These are phyloP conservation scores for Lutjanus erythropterus DNA, from an alignment of 2,113 vertebrate species.

Conservation along the genomic window DNA sequence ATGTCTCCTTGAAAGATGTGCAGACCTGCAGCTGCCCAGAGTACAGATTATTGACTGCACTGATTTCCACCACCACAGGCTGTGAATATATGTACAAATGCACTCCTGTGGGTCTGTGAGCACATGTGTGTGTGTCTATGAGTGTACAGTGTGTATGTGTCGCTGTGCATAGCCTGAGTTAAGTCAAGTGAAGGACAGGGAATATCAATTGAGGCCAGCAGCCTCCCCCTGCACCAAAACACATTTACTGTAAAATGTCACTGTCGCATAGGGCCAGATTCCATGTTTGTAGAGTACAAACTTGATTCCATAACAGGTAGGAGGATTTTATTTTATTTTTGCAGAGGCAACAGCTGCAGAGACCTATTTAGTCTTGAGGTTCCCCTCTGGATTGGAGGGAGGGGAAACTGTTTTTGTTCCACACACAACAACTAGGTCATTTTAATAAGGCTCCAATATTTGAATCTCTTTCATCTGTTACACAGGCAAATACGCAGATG, in stretches of 20 bases:
- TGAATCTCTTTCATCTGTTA: constrained; percentile 44
- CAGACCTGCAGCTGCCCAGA: not conserved
- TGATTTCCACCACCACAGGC: constrained; percentile 44
- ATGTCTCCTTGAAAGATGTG: constrained; percentile 38
- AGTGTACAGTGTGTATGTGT: constrained; percentile 4
- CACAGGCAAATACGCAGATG: constrained; percentile 23
- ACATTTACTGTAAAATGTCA: not conserved
- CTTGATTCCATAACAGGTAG: constrained; percentile 29
- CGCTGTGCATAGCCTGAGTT: constrained; percentile 17
- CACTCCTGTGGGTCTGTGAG: constrained; percentile 1
- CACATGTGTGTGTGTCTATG: not conserved
- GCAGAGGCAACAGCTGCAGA: constrained; percentile 35
- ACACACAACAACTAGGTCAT: constrained; percentile 45
- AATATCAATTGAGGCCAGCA: constrained; percentile 30
- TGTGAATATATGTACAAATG: constrained; percentile 22
- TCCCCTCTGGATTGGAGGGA: constrained; percentile 19
- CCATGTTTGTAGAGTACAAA: constrained; percentile 14
- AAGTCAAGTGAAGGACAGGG: constrained; percentile 30
- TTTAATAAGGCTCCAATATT: constrained; percentile 42
- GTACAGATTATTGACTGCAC: constrained; percentile 50
- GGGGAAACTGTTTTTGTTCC: constrained; percentile 19
- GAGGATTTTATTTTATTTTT: constrained; percentile 40
- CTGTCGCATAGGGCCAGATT: constrained; percentile 4
- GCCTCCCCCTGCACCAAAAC: constrained; percentile 16
- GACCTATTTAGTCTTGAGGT: constrained; percentile 18